Conservation (phyloP, 2,888 invertebrate species). For the Rhaphigaster nebulosa region DNA sequence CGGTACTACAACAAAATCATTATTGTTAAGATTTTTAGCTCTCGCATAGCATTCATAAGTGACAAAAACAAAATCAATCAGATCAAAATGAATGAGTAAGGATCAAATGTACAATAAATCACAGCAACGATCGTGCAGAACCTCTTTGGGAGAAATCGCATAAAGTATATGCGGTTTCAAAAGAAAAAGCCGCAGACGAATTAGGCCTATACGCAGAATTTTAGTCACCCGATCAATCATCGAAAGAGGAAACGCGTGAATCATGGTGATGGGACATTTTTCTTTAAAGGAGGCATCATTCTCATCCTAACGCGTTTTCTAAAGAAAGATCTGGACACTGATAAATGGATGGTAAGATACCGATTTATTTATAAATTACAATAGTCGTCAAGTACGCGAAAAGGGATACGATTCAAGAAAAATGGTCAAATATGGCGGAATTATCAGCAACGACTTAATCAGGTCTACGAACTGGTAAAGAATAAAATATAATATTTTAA, state of each 20-base stretch:
- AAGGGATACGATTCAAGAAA: not conserved
- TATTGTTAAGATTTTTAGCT: too few relatives aligned
- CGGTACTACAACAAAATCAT: too few relatives aligned
- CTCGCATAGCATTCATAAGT: too few relatives aligned
- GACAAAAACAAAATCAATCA: too few relatives aligned
- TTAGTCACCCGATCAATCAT: not conserved
- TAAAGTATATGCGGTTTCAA: slow-evolving; percentile 25
- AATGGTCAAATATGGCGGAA: too few relatives aligned
- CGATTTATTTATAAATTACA: not conserved
- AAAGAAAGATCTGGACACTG: not conserved
- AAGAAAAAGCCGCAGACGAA: slow-evolving; percentile 42
- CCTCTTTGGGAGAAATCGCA: not conserved
- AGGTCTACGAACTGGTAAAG: too few relatives aligned
- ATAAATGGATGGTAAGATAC: not conserved
- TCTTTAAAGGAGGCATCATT: not conserved
- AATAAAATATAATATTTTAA: too few relatives aligned
- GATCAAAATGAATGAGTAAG: too few relatives aligned
- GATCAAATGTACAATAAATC: not conserved
- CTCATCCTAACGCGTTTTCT: not conserved
- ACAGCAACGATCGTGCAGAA: not conserved
- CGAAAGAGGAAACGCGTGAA: not conserved
- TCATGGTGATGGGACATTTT: slow-evolving; percentile 44
- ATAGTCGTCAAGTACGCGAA: not conserved
- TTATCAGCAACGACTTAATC: too few relatives aligned
- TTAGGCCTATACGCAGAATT: slow-evolving; percentile 30